Base-by-base conservation (phyloP, 2,113 vertebrate species). In the Perccottus glenii region DNA sequence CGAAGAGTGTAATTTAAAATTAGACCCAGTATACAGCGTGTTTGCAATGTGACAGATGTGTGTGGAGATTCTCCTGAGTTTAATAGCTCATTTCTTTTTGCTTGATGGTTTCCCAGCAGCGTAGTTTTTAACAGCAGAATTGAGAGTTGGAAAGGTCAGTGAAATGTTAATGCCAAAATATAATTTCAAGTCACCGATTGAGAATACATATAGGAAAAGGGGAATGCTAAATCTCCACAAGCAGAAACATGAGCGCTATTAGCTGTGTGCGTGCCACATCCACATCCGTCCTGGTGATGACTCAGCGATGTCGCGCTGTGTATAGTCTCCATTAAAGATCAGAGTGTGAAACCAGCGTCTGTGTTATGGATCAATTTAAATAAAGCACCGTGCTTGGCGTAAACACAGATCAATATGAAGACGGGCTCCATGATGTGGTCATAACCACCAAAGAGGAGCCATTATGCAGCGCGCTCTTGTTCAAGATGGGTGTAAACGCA, bases 371-470 rank as follows among this genome's bases (percentile, higher is more conserved):
- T 86, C 82, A 65, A 74, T 86, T 85, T 73, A 57, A 85, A 85
- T 85, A 81, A 76, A 73, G 74, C 60, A 56, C 67, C 40, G 5
- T 16, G 51, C 58, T 43, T 64, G 68, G 83, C 70, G 71, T 87
- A 82, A 75, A 79, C 82, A 73, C 77, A 67, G 73, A 86, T 90
- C 88, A 42, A 88, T 89, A 76, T 33, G 61, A 51, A 50, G 77
- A 84, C 38, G 2, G 58, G 45, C 70, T 81, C 76, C 64, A 73
- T 81, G 74, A 81, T 86, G 83, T 40, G 64, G 63, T 84, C 73
- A 47, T 75, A 84, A 83, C 77, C 72, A 56, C 78, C 63, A 60
- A 77, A 52, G 74, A 72, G 32, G 74, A 12, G 14, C 74, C 75
- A 76, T 80, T 82, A 82, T 68, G 47, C 33, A 16, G 62, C 61